A percentile compares a stretch with the other conserved stretches of the same genome.
phyloP scores from a whole-genome alignment of 2,797 vertebrate genomes.

The Pteronotus mesoamericanus region DNA sequence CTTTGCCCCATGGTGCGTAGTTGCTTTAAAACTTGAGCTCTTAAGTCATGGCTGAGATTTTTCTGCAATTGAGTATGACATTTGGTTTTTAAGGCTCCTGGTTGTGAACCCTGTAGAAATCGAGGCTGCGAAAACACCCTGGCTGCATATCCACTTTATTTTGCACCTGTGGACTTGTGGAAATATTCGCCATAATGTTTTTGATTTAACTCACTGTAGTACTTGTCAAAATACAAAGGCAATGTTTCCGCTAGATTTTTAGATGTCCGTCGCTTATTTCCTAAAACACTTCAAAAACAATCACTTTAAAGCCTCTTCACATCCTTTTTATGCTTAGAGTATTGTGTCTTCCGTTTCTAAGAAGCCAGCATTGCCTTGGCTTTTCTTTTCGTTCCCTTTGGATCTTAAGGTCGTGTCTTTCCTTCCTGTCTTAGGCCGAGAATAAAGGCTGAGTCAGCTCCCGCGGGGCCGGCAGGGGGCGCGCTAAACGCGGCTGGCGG shows the following conservation, averaged over 20 bases:
- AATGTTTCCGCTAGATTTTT: background rate
- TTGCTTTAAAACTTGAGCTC: background rate
- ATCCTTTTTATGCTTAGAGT: background rate
- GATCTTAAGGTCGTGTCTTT: conserved; percentile 47
- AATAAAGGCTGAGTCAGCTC: conserved; percentile 66
- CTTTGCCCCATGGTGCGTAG: background rate
- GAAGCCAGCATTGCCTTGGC: background rate
- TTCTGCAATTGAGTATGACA: background rate
- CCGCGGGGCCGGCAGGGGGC: conserved; percentile 60
- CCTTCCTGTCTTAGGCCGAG: background rate
- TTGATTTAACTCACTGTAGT: background rate
- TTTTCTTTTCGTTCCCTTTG: background rate
- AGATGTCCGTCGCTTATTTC: background rate
- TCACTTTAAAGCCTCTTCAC: background rate
- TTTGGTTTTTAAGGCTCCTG: background rate
- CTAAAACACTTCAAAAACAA: background rate
- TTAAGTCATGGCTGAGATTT: background rate
- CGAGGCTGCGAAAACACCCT: background rate
- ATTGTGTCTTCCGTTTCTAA: background rate
- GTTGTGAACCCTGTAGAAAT: background rate
- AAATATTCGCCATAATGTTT: background rate
- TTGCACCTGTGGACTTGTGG: background rate
- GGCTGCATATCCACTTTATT: background rate
- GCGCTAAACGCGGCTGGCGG: background rate
- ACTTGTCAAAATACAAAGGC: background rate